Evolutionary conservation across 2,888 invertebrate species (phyloP), one percentile per base, ranked within the genome.

Genomic region (Caenorhabditis sulstoni): DNA sequence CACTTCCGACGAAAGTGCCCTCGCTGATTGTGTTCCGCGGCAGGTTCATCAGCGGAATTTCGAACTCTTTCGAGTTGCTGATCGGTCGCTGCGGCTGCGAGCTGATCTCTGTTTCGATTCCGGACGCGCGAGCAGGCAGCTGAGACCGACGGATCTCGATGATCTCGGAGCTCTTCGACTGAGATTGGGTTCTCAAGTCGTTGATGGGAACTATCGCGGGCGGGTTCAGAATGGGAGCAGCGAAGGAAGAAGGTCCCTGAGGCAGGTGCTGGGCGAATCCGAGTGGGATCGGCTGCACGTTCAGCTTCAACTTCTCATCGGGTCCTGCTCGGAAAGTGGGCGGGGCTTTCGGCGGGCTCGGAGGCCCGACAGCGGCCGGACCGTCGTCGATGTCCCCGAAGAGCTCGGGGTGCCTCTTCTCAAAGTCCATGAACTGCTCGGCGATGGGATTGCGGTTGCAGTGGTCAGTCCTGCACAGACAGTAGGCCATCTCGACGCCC

Each of bases 391-490:
- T 37, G 8, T 83, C 84, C 8, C 83, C 83, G 52, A 86, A 86
- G 0, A 86, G 67, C 50, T 86, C 86, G 0, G 86, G 86, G 62
- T 86, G 86, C 47, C 84, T 84, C 81, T 84, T 81, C 66, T 88
- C 88, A 50, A 88, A 88, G 9, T 77, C 81, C 77, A 83, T 85
- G 49, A 88, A 87, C 75, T 88, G 88, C 47, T 87, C 87, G 18
- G 85, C 86, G 45, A 88, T 83, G 8, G 88, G 81, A 12, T 79
- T 76, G 18, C 67, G 53, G 68, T 88, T 88, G 75, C 88, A 88
- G 14, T 82, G 39, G 14, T 78, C 47, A 0, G 45, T 49, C 41
- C 83, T 66, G 61, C 87, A 87, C 5, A 87, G 77, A 67, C 88
- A 88, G 62, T 87, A 88, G 12, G 87, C 88, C 35, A 84, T 74